Base-by-base conservation (phyloP, 64 coral and sea anemone genomes). In the Astreopora myriophthalma region DNA sequence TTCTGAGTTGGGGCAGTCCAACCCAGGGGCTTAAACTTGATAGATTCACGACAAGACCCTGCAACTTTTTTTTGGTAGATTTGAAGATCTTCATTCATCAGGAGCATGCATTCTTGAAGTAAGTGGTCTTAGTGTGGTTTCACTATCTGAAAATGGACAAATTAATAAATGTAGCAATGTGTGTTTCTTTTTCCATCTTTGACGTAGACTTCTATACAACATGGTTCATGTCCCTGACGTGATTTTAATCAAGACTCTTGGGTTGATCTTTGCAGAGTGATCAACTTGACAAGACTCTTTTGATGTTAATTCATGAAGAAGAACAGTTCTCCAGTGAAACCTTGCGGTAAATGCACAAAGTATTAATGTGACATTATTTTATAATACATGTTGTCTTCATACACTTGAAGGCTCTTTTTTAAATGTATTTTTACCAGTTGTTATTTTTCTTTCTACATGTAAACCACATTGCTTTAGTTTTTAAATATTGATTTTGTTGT, bases 31-130 rank as follows among this genome's bases (percentile, higher is more conserved):
- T n/a, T n/a, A n/a, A n/a, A n/a, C n/a, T n/a, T n/a, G n/a, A n/a
- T n/a, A n/a, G n/a, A n/a, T n/a, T n/a, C n/a, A n/a, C n/a, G n/a
- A n/a, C n/a, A n/a, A n/a, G n/a, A n/a, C n/a, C n/a, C n/a, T n/a
- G n/a, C n/a, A n/a, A n/a, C 1, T 12, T 0, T 86, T 76, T 44
- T 85, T 63, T 86, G 46, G 16, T 36, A 97, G 95, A 71, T 97
- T 85, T 75, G 86, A 94, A 16, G 76, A 88, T 69, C 38, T 98
- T 16, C 8, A 67, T 48, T 69, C 58, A 57, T 88, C 89, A 60
- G 92, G 88, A 30, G 85, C 79, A 17, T 89, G 75, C 46, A 61
- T 98, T 32, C 84, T 98, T 20, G 96, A 98, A 86, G 95, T 97
- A 87, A 70, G 65, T 33, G 2, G 8, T 19, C 63, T 6, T 81